Base-by-base conservation (phyloP, 2,888 invertebrate genomes). In the Melanchra persicariae region DNA sequence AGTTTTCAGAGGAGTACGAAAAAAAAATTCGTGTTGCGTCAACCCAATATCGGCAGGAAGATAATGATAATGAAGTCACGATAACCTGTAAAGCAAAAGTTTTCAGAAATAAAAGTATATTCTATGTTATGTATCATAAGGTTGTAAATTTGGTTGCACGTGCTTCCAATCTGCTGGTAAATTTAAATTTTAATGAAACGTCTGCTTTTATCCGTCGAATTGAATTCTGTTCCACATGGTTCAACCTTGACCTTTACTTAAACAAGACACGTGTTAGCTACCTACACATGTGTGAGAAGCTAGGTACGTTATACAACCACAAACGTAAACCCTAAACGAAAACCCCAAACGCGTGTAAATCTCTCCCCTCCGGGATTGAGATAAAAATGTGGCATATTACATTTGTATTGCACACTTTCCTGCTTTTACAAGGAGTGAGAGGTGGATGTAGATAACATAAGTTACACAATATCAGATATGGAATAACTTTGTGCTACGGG, bases 361-460 rank as follows among this genome's bases (percentile, higher is more conserved):
- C 75, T 79, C 54, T 43, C 58, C 70, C 79, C 75, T 54, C 51
- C 24, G 61, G 58, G 26, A 45, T 40, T 43, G 45, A 19, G 69
- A 67, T 74, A 80, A 71, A 79, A 76, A 70, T 69, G 52, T 67
- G 58, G 65, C 62, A 63, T 79, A 75, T 77, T 67, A 54, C 79
- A 67, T 64, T 81, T 80, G 30, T 81, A 77, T 70, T 63, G 72
- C 55, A 40, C 68, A 59, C 15, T 73, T 75, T 69, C 70, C 67
- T 62, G 66, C 37, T 62, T 67, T 59, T 51, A 40, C 69, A 79
- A 54, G 26, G 66, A 74, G 49, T 47, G 22, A 67, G 37, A 24
- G 63, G 30, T 37, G 64, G 49, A 51, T 70, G 57, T 59, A 62
- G 40, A 71, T 74, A 69, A 67, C 63, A 59, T 58, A 77, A 59